These are phyloP conservation scores for Nebria ingens DNA, from an alignment of 1,140 invertebrate species.

Conservation along the genomic window DNA sequence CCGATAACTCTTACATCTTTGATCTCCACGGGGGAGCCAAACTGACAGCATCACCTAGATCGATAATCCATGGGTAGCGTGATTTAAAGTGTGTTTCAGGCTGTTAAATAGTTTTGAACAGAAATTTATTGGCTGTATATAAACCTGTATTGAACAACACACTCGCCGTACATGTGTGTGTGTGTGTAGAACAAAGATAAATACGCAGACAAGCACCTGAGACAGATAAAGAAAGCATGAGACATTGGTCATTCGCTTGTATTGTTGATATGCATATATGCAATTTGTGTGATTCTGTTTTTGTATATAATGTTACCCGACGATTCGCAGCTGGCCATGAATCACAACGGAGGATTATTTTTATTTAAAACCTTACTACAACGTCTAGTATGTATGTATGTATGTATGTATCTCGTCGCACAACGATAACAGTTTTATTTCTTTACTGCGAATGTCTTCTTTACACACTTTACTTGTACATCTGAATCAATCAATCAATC, in stretches of 20 bases:
- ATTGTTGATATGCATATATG: conserved; percentile 9
- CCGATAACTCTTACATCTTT: no score
- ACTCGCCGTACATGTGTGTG: background rate
- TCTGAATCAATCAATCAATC: background rate
- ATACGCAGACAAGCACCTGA: no score
- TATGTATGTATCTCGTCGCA: no score
- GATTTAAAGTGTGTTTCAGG: background rate
- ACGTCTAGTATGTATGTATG: no score
- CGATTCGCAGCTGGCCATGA: conserved; percentile 1
- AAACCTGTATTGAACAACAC: background rate
- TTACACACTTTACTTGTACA: background rate
- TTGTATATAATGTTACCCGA: conserved; percentile 6
- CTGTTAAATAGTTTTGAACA: conserved; percentile 2
- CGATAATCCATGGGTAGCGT: conserved; percentile 1
- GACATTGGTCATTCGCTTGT: background rate
- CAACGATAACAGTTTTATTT: conserved; percentile 1
- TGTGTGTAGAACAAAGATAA: background rate
- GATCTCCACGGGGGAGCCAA: no score
- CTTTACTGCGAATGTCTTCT: background rate
- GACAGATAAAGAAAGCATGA: background rate
- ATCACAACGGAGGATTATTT: conserved; percentile 8
- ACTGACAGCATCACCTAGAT: background rate
- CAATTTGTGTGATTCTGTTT: conserved; percentile 7
- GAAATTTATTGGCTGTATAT: conserved; percentile 1
- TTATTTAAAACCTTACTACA: background rate